Evolutionary conservation across 1,140 invertebrate genomes (phyloP).

Genomic region (Triops cancriformis): DNA sequence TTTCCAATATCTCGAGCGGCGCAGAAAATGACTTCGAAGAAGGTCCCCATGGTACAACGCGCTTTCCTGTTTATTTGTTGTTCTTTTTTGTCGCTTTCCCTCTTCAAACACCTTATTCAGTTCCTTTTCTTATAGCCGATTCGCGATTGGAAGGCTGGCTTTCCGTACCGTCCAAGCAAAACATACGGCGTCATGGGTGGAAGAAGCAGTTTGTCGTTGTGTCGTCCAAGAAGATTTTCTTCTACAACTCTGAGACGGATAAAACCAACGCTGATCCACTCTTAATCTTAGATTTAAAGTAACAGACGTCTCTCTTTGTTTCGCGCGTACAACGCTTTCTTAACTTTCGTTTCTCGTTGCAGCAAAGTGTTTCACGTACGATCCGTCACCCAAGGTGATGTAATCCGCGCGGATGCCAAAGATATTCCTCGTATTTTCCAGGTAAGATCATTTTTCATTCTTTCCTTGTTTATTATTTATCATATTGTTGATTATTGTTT

Average conservation of each 20-base stretch:
- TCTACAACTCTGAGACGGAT: constrained; percentile 91
- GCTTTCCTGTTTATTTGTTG: too few relatives aligned
- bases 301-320: constrained; percentile 44
- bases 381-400: constrained; percentile 95
- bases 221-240: constrained; percentile 92
- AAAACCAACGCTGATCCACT: constrained; percentile 91
- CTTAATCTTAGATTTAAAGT: constrained; percentile 84
- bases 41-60: constrained; percentile 19
- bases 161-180: constrained; percentile 88
- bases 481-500: constrained; percentile 24
- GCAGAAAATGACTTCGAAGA: constrained; percentile 67
- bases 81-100: not conserved
- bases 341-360: constrained; percentile 36
- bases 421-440: constrained; percentile 99
- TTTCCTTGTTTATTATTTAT: constrained; percentile 15
- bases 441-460: constrained; percentile 40
- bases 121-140: constrained; percentile 44
- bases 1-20: constrained; percentile 72
- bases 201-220: constrained; percentile 95
- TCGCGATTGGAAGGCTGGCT: constrained; percentile 90
- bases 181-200: constrained; percentile 91
- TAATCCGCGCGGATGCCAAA: constrained; percentile 94
- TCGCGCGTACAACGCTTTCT: not conserved
- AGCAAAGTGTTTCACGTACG: constrained; percentile 94
- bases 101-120: not conserved